phyloP scores from a whole-genome alignment of 2,888 invertebrate species.

The Drepana falcataria region DNA sequence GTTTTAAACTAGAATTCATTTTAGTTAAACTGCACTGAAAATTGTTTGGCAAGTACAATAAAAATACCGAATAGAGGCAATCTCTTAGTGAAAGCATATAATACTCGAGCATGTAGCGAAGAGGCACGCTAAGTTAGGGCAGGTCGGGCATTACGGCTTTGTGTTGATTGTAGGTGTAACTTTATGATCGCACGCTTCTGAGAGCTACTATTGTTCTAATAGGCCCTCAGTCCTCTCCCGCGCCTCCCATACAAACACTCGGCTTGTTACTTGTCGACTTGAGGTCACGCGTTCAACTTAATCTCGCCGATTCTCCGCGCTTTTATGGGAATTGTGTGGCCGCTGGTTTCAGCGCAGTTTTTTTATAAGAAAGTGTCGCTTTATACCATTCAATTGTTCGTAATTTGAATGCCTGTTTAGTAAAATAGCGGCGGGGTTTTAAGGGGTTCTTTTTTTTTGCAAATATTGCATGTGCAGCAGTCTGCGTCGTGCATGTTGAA shows the following conservation, averaged over 20 bases:
- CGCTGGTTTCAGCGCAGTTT: conserved; percentile 37
- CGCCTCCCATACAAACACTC: conserved; percentile 45
- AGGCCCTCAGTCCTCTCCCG: conserved; percentile 46
- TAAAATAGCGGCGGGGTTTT: conserved; percentile 5
- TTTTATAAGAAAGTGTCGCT: conserved; percentile 16
- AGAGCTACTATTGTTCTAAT: conserved; percentile 71
- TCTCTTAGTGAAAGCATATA: conserved; percentile 29
- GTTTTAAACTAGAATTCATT: conserved; percentile 4
- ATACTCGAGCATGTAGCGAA: conserved; percentile 22
- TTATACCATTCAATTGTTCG: conserved; percentile 29
- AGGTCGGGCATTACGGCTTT: conserved; percentile 58
- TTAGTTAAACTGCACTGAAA: conserved; percentile 1
- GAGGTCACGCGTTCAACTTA: conserved; percentile 61
- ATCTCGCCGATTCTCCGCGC: conserved; percentile 57
- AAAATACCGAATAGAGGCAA: conserved; percentile 19
- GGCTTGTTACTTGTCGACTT: conserved; percentile 49
- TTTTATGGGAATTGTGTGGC: conserved; percentile 49
- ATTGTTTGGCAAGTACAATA: background rate
- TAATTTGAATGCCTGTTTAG: conserved; percentile 22
- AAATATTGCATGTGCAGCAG: conserved; percentile 7
- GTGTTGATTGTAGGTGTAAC: conserved; percentile 58
- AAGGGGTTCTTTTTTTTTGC: background rate
- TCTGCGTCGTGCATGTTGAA: conserved; percentile 3
- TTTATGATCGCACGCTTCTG: conserved; percentile 71
- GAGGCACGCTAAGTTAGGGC: conserved; percentile 46